phyloP scores from a whole-genome alignment of 2,888 invertebrate genomes.

The Protodeltote pygarga region DNA sequence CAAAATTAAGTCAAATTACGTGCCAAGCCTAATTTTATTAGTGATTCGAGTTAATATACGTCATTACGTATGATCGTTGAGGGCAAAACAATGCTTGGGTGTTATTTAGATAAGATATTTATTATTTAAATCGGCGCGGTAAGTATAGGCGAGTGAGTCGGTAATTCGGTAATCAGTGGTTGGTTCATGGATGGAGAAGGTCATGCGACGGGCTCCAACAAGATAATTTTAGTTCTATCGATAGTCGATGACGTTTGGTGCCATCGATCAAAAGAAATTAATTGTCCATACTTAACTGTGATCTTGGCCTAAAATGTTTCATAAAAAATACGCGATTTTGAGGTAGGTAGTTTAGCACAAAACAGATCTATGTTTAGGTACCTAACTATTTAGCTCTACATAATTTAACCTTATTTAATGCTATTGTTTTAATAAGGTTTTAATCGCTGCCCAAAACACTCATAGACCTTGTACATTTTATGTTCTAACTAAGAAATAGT shows the following conservation, averaged over 20 bases:
- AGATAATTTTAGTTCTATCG: conserved; percentile 66
- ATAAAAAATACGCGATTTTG: no score
- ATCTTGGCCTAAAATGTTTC: no score
- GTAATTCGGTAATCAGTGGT: conserved; percentile 86
- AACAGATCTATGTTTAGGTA: no score
- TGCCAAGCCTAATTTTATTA: conserved; percentile 82
- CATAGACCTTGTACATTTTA: no score
- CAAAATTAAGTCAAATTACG: conserved; percentile 82
- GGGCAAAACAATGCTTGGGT: conserved; percentile 79
- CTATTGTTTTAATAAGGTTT: no score
- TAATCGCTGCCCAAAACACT: no score
- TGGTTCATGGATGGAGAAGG: conserved; percentile 77
- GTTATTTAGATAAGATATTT: conserved; percentile 86
- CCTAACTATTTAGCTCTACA: no score
- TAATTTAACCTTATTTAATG: no score
- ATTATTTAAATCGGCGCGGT: conserved; percentile 84
- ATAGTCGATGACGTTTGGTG: conserved; percentile 49
- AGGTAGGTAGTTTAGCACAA: no score
- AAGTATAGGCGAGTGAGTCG: conserved; percentile 80
- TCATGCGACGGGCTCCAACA: conserved; percentile 67
- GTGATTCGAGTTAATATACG: conserved; percentile 79
- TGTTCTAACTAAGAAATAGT: no score
- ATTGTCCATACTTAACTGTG: not conserved
- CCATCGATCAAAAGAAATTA: conserved; percentile 26
- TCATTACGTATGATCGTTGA: conserved; percentile 74